Evolutionary conservation across 2,797 vertebrate species (phyloP).

Genomic region (Cephalopachus bancanus): DNA sequence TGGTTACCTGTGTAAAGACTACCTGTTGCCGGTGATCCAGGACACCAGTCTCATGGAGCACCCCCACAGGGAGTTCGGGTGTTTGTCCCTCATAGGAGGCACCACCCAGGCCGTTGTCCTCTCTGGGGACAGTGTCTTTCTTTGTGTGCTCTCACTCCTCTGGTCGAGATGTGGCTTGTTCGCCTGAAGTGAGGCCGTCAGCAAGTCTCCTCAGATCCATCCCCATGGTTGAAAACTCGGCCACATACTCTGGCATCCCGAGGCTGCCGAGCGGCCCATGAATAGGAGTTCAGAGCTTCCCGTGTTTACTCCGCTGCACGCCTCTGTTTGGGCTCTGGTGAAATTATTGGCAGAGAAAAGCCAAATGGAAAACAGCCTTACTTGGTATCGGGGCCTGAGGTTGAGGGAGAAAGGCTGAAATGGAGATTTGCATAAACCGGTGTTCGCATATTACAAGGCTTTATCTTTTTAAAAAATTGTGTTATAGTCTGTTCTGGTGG

Average conservation of each 20-base stretch:
- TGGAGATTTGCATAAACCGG: not conserved
- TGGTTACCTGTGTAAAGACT: not conserved
- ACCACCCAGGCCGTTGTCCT: not conserved
- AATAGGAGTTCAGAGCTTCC: constrained; percentile 39
- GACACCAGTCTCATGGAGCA: not conserved
- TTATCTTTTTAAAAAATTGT: not conserved
- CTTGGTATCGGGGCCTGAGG: not conserved
- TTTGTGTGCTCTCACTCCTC: not conserved
- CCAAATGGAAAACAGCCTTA: not conserved
- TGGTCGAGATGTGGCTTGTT: not conserved
- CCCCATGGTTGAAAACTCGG: not conserved
- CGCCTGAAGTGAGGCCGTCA: not conserved
- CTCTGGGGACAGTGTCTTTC: not conserved
- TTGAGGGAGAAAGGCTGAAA: not conserved
- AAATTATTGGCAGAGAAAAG: not conserved
- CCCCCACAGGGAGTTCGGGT: not conserved
- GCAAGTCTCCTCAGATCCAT: not conserved
- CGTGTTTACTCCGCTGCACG: not conserved
- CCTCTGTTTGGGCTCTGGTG: constrained; percentile 56
- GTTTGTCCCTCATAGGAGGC: too few relatives aligned
- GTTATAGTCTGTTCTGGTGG: not conserved
- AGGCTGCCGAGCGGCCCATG: not conserved
- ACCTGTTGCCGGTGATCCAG: not conserved
- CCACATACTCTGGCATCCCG: not conserved
- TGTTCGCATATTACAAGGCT: not conserved